These are phyloP conservation scores for Paguma larvata DNA, from an alignment of 2,797 vertebrate genomes.

Conservation along the genomic window DNA sequence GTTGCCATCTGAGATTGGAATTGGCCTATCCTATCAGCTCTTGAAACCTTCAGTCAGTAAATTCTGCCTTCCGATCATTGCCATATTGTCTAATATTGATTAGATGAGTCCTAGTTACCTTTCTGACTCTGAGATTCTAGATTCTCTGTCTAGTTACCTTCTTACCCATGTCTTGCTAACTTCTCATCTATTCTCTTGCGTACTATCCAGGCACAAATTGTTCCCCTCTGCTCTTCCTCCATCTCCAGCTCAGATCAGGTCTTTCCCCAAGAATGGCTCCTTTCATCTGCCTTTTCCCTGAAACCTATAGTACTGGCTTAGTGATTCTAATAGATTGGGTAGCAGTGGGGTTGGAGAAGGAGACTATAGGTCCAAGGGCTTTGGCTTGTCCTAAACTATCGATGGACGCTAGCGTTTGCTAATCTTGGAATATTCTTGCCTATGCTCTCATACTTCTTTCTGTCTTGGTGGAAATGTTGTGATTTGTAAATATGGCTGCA, in stretches of 20 bases:
- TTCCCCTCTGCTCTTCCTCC: neutral
- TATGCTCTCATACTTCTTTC: neutral
- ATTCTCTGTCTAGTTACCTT: neutral
- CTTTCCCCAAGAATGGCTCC: neutral
- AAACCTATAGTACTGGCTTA: neutral
- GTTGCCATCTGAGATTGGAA: neutral
- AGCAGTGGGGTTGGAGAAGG: neutral
- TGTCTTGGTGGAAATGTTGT: neutral
- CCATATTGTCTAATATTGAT: neutral
- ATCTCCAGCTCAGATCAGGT: neutral
- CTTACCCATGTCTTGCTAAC: neutral
- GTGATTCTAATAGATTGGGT: neutral
- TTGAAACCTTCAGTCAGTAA: neutral
- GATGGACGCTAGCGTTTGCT: neutral
- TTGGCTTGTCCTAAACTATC: neutral
- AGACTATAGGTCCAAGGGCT: neutral
- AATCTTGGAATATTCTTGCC: neutral
- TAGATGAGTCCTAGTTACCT: neutral
- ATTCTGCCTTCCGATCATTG: neutral
- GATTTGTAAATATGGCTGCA: neutral
- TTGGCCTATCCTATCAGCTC: neutral
- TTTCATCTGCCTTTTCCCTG: neutral
- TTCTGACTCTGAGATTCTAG: neutral
- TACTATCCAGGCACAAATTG: neutral
- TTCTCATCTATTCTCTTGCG: neutral